phyloP scores from a whole-genome alignment of 2,888 invertebrate genomes.

The Lasioglossum oenotherae region DNA sequence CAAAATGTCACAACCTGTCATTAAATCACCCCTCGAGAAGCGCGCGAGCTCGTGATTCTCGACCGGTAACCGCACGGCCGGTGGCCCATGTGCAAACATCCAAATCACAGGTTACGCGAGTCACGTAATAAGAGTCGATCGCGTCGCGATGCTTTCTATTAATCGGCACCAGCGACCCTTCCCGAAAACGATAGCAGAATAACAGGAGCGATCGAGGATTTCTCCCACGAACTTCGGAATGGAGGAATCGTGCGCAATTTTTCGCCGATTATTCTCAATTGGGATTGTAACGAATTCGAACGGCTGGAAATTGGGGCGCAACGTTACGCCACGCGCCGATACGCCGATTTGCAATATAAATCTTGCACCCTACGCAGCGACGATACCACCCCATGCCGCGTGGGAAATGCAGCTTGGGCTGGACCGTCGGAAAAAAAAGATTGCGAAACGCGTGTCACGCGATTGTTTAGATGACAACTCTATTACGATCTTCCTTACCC shows the following conservation, averaged over 20 bases:
- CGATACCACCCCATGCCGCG: constrained; percentile 70
- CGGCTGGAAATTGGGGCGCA: constrained; percentile 59
- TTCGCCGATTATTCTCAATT: constrained; percentile 81
- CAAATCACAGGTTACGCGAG: constrained; percentile 76
- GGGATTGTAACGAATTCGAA: constrained; percentile 79
- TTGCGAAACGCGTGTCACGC: constrained; percentile 53
- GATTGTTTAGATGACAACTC: constrained; percentile 73
- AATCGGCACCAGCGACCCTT: constrained; percentile 1
- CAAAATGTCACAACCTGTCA: constrained; percentile 81
- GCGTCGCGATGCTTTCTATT: constrained; percentile 34
- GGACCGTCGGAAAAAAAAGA: constrained; percentile 64
- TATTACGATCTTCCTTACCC: constrained; percentile 63
- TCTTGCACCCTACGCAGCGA: constrained; percentile 69
- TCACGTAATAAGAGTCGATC: constrained; percentile 64
- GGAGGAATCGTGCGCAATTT: constrained; percentile 71
- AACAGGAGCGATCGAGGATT: background rate
- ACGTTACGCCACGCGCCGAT: constrained; percentile 73
- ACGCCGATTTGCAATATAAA: constrained; percentile 74
- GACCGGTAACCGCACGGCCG: constrained; percentile 42
- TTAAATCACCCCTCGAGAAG: constrained; percentile 76
- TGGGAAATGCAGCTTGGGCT: constrained; percentile 77
- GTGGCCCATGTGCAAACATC: constrained; percentile 61
- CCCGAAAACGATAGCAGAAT: background rate
- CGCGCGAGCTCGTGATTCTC: constrained; percentile 17
- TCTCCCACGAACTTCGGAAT: constrained; percentile 22